phyloP scores from a whole-genome alignment of 35 echinoderm and acorn worm genomes.

The Antedon bifida region DNA sequence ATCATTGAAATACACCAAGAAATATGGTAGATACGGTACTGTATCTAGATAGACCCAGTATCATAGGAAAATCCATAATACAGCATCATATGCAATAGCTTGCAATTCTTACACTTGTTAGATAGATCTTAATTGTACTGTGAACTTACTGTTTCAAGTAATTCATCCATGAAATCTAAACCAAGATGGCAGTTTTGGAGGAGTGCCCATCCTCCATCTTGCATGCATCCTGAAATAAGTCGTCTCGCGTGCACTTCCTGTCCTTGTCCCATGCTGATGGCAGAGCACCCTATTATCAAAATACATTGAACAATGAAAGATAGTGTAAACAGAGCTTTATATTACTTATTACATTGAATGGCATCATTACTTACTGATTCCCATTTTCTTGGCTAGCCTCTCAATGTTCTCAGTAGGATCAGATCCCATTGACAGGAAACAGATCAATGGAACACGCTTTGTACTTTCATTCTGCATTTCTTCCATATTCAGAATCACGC shows the following conservation, averaged over 20 bases:
- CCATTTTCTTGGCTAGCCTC: constrained; percentile 72
- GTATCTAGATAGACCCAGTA: too few species aligned
- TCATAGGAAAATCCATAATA: too few species aligned
- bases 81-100: too few species aligned
- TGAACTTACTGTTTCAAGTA: constrained; percentile 78
- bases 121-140: too few species aligned
- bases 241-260: constrained; percentile 86
- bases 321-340: too few species aligned
- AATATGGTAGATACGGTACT: too few species aligned
- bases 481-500: constrained; percentile 83
- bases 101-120: too few species aligned
- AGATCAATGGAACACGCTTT: constrained; percentile 47
- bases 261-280: constrained; percentile 97
- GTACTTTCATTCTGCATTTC: constrained; percentile 84
- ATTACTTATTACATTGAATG: too few species aligned
- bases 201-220: constrained; percentile 83
- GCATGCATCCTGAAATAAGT: constrained; percentile 52
- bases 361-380: constrained; percentile 37
- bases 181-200: constrained; percentile 99
- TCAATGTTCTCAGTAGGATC: constrained; percentile 87
- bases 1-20: neutral
- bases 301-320: neutral
- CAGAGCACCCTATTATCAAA: constrained; percentile 44
- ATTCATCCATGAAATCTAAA: constrained; percentile 88
- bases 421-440: constrained; percentile 95